phyloP scores from a whole-genome alignment of 2,888 invertebrate species.

The Drosophila falleni region DNA sequence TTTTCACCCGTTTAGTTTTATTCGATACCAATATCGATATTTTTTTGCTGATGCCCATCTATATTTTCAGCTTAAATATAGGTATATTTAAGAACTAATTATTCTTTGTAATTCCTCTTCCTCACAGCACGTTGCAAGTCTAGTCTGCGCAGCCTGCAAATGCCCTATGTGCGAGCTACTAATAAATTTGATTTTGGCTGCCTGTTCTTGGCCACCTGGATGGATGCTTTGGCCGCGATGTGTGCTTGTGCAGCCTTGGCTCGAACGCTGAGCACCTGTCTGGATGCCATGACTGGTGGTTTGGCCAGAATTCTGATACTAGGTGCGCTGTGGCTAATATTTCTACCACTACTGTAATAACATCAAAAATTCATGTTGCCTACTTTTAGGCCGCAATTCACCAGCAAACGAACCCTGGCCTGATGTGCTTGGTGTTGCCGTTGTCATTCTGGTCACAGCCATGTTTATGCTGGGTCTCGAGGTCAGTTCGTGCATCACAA shows the following conservation, averaged over 20 bases:
- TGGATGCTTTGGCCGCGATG: conserved; percentile 86
- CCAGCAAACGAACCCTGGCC: conserved; percentile 87
- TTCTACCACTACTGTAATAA: conserved; percentile 32
- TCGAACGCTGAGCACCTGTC: conserved; percentile 87
- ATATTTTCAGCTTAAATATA: neutral
- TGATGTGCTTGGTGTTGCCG: conserved; percentile 87
- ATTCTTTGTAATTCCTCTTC: neutral
- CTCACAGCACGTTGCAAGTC: conserved; percentile 83
- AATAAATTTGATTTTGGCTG: conserved; percentile 85
- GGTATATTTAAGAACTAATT: neutral
- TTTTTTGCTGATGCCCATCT: too few relatives aligned
- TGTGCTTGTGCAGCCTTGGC: conserved; percentile 87
- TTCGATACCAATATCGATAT: too few relatives aligned
- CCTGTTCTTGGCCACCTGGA: conserved; percentile 86
- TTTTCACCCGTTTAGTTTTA: too few relatives aligned
- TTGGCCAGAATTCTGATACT: conserved; percentile 87
- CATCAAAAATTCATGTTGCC: conserved; percentile 46
- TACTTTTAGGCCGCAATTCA: conserved; percentile 84
- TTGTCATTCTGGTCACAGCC: conserved; percentile 86
- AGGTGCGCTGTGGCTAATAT: conserved; percentile 76
- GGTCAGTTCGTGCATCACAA: conserved; percentile 79
- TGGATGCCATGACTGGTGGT: conserved; percentile 87
- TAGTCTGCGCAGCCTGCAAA: conserved; percentile 84
- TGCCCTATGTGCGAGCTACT: conserved; percentile 85
- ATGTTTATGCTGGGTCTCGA: conserved; percentile 88